Evolutionary conservation across 2,797 vertebrate genomes (phyloP).

Genomic region (Sebastes steindachneri): DNA sequence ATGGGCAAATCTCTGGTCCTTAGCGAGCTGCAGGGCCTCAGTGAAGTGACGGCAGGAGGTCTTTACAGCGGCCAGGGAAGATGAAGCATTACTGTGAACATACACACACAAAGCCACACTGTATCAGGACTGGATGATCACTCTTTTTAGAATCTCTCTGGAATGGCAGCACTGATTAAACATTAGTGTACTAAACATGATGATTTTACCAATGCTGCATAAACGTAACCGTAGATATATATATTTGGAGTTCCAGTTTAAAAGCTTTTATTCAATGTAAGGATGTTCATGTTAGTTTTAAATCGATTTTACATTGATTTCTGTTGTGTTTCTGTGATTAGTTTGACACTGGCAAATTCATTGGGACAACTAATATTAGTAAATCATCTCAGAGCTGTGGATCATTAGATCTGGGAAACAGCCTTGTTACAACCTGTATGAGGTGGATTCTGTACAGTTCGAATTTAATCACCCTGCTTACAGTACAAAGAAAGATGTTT

Average conservation of each 20-base stretch:
- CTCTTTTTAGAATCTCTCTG: not conserved
- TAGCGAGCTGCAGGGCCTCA: conserved; percentile 84
- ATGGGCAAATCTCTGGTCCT: conserved; percentile 86
- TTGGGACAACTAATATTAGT: not conserved
- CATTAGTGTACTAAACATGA: not conserved
- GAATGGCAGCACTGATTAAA: not conserved
- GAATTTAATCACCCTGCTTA: not conserved
- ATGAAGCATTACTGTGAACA: conserved; percentile 66
- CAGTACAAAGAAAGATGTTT: not conserved
- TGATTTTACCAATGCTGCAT: not conserved
- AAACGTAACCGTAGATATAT: not conserved
- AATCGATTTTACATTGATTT: not conserved
- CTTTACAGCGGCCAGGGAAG: conserved; percentile 67
- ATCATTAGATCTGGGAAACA: not conserved
- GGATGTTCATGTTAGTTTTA: not conserved
- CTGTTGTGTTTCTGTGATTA: not conserved
- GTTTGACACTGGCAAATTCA: not conserved
- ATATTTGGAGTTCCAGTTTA: not conserved
- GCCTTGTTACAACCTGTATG: not conserved
- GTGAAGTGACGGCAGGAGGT: conserved; percentile 76
- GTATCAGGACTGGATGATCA: not conserved
- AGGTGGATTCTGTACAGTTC: not conserved
- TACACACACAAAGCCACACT: not conserved
- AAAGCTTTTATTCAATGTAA: not conserved
- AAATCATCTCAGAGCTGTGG: not conserved